phyloP scores from a whole-genome alignment of 2,888 invertebrate genomes.

The Hydrotaea diabolus region DNA sequence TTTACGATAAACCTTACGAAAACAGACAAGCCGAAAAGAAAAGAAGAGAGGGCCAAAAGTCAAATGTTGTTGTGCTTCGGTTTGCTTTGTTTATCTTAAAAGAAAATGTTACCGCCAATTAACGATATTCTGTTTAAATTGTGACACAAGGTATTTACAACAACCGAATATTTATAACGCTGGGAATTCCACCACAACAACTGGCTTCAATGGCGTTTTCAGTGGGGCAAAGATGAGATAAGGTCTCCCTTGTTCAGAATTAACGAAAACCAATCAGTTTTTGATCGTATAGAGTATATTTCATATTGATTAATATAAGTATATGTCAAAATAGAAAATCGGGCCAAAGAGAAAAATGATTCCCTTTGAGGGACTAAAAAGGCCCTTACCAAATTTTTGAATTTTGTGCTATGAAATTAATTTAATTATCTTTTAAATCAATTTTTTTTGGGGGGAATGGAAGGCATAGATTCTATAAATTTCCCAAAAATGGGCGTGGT shows the following conservation, averaged over 20 bases:
- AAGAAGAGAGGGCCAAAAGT: background rate
- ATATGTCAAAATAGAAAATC: too few species aligned
- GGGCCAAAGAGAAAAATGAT: too few species aligned
- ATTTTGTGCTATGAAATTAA: too few species aligned
- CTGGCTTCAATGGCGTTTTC: background rate
- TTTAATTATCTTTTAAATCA: too few species aligned
- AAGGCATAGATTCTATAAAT: too few species aligned
- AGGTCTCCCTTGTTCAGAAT: background rate
- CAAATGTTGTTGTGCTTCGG: background rate
- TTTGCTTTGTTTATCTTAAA: slow-evolving; percentile 25
- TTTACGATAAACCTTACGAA: background rate
- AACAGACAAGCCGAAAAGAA: background rate
- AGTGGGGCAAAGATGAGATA: background rate
- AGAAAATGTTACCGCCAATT: slow-evolving; percentile 67
- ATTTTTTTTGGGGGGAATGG: too few species aligned
- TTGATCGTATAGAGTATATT: too few species aligned
- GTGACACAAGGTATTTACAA: slow-evolving; percentile 65
- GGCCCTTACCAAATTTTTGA: too few species aligned
- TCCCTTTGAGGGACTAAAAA: too few species aligned
- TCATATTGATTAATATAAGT: too few species aligned
- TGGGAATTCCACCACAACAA: slow-evolving; percentile 41
- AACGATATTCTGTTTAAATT: slow-evolving; percentile 66
- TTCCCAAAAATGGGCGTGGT: too few species aligned
- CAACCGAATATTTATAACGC: slow-evolving; percentile 34
- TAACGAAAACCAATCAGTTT: too few species aligned